These are phyloP conservation scores for Drosophila mercatorum DNA, from an alignment of 2,888 invertebrate genomes.

Conservation along the genomic window DNA sequence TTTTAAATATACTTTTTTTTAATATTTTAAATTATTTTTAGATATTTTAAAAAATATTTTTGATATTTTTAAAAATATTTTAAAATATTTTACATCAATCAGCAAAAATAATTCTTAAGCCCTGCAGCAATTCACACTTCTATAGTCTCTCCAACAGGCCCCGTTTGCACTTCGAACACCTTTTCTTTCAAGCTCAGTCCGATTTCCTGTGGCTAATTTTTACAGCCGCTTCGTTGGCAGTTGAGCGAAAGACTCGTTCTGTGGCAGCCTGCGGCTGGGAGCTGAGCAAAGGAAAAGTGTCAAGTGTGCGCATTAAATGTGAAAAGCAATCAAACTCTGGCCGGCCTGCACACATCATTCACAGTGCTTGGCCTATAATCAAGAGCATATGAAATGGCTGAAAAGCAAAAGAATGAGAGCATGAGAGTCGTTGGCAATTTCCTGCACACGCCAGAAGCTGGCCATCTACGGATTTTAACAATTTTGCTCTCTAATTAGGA, in stretches of 20 bases:
- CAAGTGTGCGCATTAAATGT: slow-evolving; percentile 33
- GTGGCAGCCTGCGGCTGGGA: not conserved
- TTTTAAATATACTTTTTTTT: not conserved
- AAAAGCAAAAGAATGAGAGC: slow-evolving; percentile 25
- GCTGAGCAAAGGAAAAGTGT: slow-evolving; percentile 49
- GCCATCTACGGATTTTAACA: slow-evolving; percentile 25
- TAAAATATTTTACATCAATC: not conserved
- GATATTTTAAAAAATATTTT: too few relatives aligned
- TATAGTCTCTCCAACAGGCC: too few relatives aligned
- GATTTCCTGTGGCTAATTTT: slow-evolving; percentile 3
- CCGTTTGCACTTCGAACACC: not conserved
- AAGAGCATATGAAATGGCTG: slow-evolving; percentile 5
- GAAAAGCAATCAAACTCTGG: slow-evolving; percentile 36
- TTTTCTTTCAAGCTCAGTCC: not conserved
- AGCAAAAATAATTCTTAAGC: not conserved
- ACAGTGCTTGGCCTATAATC: slow-evolving; percentile 16
- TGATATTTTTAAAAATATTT: too few relatives aligned
- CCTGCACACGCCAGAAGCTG: slow-evolving; percentile 36
- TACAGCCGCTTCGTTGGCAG: not conserved
- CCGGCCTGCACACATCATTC: slow-evolving; percentile 15
- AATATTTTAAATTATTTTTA: not conserved
- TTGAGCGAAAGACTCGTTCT: slow-evolving; percentile 8
- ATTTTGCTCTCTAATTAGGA: slow-evolving; percentile 62
- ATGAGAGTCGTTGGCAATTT: slow-evolving; percentile 55
- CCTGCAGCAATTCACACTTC: not conserved